Evolutionary conservation across 2,797 vertebrate species (phyloP).

Genomic region (Alosa sapidissima): DNA sequence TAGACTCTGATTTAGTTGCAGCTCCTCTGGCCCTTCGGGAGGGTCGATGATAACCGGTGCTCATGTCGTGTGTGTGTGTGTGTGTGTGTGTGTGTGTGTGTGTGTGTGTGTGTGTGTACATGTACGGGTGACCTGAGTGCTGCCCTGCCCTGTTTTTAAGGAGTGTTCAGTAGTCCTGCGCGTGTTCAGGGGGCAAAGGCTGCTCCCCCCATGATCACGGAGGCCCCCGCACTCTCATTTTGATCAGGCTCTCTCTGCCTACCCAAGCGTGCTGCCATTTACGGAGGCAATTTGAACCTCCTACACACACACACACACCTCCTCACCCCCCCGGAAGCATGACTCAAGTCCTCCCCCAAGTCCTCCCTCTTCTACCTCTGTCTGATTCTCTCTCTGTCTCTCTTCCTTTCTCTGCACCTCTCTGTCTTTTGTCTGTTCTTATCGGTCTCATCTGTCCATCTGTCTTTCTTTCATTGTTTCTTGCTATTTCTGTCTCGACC

Average conservation of each 20-base stretch:
- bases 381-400: not conserved
- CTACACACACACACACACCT: not conserved
- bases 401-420: not conserved
- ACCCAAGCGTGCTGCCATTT: constrained; percentile 25
- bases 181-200: constrained; percentile 1
- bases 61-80: too few species aligned
- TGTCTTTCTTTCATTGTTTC: not conserved
- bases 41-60: not conserved
- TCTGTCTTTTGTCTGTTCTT: too few species aligned
- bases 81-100: not conserved
- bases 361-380: not conserved
- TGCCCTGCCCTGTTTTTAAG: constrained; percentile 16
- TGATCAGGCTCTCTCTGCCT: constrained; percentile 27
- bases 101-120: not conserved
- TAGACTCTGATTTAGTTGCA: not conserved
- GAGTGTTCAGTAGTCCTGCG: constrained; percentile 6
- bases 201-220: constrained; percentile 22
- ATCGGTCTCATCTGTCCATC: not conserved
- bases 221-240: constrained; percentile 25
- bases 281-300: constrained; percentile 34
- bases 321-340: not conserved
- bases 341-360: not conserved
- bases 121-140: not conserved
- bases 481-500: not conserved
- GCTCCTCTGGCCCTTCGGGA: not conserved